phyloP scores from a whole-genome alignment of 2,888 invertebrate genomes.

The Acanthosepion lycidas region DNA sequence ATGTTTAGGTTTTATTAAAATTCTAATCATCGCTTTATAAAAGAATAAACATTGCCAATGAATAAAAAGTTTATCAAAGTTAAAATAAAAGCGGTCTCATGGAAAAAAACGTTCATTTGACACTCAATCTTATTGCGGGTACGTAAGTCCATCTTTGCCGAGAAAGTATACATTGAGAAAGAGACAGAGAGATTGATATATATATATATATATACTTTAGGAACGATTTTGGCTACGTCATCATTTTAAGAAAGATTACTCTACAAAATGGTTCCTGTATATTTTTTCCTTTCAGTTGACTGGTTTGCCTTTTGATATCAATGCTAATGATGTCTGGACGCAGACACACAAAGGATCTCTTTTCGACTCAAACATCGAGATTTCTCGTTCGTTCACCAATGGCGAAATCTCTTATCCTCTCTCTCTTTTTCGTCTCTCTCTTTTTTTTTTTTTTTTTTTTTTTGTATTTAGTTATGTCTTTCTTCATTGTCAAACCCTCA shows the following conservation, averaged over 20 bases:
- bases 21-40: no score
- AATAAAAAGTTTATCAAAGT: no score
- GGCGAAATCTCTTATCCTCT: no score
- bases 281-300: background rate
- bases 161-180: background rate
- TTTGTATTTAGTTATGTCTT: background rate
- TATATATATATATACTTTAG: no score
- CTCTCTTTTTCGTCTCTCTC: background rate
- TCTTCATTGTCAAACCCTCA: background rate
- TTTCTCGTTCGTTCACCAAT: background rate
- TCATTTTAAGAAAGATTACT: background rate
- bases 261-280: background rate
- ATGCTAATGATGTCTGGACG: background rate
- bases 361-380: background rate
- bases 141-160: no score
- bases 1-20: no score
- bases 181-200: no score
- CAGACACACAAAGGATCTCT: background rate
- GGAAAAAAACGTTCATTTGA: no score
- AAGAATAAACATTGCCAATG: no score
- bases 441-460: background rate
- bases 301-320: constrained; percentile 10
- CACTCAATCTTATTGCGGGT: no score
- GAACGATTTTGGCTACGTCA: background rate
- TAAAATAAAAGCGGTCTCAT: no score